Evolutionary conservation across 2,888 invertebrate genomes (phyloP).

Genomic region (Epiblema foenella): DNA sequence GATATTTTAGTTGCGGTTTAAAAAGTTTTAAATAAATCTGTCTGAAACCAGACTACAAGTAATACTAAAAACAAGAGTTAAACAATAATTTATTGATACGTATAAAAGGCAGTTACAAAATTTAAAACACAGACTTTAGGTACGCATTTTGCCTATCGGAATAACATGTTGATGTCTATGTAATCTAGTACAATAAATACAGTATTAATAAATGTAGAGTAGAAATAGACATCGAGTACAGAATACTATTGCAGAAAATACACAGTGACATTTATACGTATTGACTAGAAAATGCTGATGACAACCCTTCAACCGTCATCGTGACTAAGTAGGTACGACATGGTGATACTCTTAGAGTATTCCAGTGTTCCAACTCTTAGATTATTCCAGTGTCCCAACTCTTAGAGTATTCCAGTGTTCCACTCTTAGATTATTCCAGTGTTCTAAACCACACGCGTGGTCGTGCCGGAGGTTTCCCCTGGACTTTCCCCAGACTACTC

Average conservation of each 20-base stretch:
- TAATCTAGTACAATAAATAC: conserved; percentile 38
- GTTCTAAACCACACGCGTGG: too few species aligned
- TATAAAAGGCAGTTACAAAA: conserved; percentile 56
- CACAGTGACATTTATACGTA: conserved; percentile 21
- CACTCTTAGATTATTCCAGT: too few species aligned
- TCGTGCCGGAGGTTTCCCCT: too few species aligned
- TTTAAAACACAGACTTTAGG: conserved; percentile 45
- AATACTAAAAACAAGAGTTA: conserved; percentile 22
- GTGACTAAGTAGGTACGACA: neutral
- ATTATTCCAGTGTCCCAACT: too few species aligned
- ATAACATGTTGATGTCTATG: conserved; percentile 12
- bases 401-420: too few species aligned
- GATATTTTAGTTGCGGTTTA: too few species aligned
- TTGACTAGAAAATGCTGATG: conserved; percentile 57
- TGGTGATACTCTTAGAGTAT: too few species aligned
- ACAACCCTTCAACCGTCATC: conserved; percentile 6
- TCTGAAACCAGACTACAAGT: too few species aligned
- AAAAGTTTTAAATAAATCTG: too few species aligned
- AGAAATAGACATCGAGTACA: conserved; percentile 50
- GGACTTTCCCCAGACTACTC: too few species aligned
- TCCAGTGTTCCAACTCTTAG: too few species aligned
- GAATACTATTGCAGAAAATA: conserved; percentile 30
- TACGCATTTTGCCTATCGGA: conserved; percentile 28
- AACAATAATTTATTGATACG: conserved; percentile 55
- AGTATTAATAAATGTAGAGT: conserved; percentile 45